Conservation (phyloP, 2,113 vertebrate species). For the Cavia porcellus region DNA sequence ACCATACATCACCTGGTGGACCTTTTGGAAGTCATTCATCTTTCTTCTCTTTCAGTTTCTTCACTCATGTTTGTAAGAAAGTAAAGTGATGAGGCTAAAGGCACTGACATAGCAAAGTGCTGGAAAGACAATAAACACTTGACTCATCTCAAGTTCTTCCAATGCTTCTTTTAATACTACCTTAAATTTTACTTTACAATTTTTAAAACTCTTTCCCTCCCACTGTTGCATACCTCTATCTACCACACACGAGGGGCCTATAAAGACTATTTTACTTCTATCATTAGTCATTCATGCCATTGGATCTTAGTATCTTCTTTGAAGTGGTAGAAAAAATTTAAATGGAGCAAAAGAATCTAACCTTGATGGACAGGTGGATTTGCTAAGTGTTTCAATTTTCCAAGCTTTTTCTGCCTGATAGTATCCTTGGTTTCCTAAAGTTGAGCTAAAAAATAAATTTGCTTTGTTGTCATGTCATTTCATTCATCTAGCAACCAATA, state of each 20-base stretch:
- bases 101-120: not conserved
- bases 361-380: conserved; percentile 5
- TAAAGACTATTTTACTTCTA: not conserved
- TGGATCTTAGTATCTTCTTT: not conserved
- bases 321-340: conserved; percentile 38
- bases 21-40: not conserved
- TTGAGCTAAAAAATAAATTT: not conserved
- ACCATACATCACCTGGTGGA: not conserved
- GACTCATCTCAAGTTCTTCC: not conserved
- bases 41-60: conserved; percentile 8
- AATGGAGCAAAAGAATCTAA: conserved; percentile 14
- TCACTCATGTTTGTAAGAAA: not conserved
- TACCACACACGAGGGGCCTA: not conserved
- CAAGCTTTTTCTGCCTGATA: not conserved
- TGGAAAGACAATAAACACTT: not conserved
- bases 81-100: not conserved
- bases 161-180: not conserved
- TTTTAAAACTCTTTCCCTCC: not conserved
- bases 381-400: not conserved
- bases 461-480: conserved; percentile 7
- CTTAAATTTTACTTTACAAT: not conserved
- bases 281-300: not conserved
- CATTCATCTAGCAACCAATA: conserved; percentile 9
- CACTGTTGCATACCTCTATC: not conserved
- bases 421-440: conserved; percentile 38